Evolutionary conservation across 2,113 vertebrate genomes (phyloP).

Genomic region (Gobio gobio): DNA sequence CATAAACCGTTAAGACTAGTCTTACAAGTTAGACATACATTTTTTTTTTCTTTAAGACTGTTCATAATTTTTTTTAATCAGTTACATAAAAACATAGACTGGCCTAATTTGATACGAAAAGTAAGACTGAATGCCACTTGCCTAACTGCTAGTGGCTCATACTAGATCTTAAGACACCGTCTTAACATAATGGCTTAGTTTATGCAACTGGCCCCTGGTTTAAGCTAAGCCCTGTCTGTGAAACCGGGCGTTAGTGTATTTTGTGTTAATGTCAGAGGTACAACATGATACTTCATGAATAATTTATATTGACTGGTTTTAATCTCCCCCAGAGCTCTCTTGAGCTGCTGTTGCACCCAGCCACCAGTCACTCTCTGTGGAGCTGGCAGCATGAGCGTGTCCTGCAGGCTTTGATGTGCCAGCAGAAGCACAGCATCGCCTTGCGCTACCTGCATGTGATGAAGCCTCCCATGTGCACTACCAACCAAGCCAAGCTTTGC

Average conservation of each 20-base stretch:
- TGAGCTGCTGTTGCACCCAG: slow-evolving; percentile 88
- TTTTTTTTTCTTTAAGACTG: too few species aligned
- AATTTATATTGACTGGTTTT: not conserved
- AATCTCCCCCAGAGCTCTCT: slow-evolving; percentile 81
- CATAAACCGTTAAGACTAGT: too few species aligned
- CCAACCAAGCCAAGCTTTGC: slow-evolving; percentile 81
- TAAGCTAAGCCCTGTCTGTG: too few species aligned
- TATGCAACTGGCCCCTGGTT: too few species aligned
- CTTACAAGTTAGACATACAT: too few species aligned
- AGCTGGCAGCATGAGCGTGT: slow-evolving; percentile 89
- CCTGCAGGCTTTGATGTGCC: slow-evolving; percentile 88
- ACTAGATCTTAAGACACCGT: too few species aligned
- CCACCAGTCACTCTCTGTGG: slow-evolving; percentile 80
- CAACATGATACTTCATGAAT: not conserved
- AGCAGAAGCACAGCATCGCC: slow-evolving; percentile 84
- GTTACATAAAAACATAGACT: too few species aligned
- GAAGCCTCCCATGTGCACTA: slow-evolving; percentile 80
- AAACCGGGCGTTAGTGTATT: not conserved
- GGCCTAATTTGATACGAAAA: too few species aligned
- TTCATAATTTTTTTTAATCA: too few species aligned
- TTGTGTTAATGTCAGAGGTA: not conserved
- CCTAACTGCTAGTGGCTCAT: too few species aligned
- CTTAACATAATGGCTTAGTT: too few species aligned
- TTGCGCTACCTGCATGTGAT: slow-evolving; percentile 87
- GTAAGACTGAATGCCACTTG: too few species aligned